Base-by-base conservation (phyloP, 2,113 vertebrate genomes). In the Ginglymostoma cirratum region DNA sequence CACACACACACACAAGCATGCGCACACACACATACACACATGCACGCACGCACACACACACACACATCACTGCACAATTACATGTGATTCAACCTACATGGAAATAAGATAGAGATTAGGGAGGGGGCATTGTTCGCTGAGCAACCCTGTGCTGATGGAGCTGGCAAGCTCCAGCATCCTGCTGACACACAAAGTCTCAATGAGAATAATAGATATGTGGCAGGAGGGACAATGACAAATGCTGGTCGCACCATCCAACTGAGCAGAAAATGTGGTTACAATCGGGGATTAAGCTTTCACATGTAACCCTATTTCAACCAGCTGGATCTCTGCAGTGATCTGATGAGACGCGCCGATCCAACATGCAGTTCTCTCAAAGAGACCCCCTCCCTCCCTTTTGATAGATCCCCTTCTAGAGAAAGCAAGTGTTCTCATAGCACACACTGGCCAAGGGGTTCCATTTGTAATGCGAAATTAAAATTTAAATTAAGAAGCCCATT, bases 191-290 rank as follows among this genome's bases (percentile, higher is more conserved):
- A 96, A 96, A 97, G 97, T 97, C 98, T 97, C 97, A 97, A 97
- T 98, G 98, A 97, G 98, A 98, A 98, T 98, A 98, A 98, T 96
- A 97, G 98, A 98, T 98, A 96, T 97, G 97, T 96, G 96, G 96
- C 96, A 96, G 97, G 97, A 76, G 97, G 97, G 97, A 87, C 96
- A 98, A 97, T 98, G 98, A 98, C 98, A 98, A 98, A 98, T 98
- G 97, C 98, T 97, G 98, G 98, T 98, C 98, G 98, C 97, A 97
- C 98, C 97, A 98, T 98, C 98, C 99, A 99, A 98, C 98, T 98
- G 98, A 99, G 99, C 99, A 98, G 98, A 99, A 99, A 99, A 99
- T 98, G 97, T 97, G 98, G 98, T 98, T 97, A 99, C 99, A 99
- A 99, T 98, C 97, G 98, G 98, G 98, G 98, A 99, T 99, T 98